Percentiles rank a stretch among this genome's conserved stretches.
Evolutionary conservation across 2,113 vertebrate species (phyloP).

Genomic region (Chitala chitala): DNA sequence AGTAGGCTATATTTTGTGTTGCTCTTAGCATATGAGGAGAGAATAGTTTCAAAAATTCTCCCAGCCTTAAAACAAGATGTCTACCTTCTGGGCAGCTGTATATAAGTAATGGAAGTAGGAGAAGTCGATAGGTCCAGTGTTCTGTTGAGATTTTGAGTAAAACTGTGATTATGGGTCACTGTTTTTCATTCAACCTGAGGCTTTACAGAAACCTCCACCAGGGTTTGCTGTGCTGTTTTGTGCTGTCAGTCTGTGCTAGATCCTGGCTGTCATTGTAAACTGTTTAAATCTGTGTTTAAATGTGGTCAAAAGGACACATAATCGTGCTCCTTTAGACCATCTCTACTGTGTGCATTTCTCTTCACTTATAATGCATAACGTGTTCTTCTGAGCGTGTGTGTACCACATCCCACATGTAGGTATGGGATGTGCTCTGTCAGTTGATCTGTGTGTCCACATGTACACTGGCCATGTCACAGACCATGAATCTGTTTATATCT

Average conservation of each 20-base stretch:
- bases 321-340: neutral
- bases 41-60: too few species aligned
- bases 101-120: too few species aligned
- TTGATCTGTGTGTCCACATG: slow-evolving; percentile 6
- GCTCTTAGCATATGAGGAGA: too few species aligned
- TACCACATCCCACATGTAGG: neutral
- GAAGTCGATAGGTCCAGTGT: too few species aligned
- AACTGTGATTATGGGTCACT: neutral
- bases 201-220: neutral
- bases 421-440: neutral
- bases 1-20: too few species aligned
- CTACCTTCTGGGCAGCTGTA: too few species aligned
- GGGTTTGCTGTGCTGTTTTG: slow-evolving; percentile 43
- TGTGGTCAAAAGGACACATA: slow-evolving; percentile 33
- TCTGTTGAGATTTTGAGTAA: neutral
- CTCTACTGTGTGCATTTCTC: slow-evolving; percentile 3
- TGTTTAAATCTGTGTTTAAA: slow-evolving; percentile 17
- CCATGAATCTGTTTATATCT: slow-evolving; percentile 17
- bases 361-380: neutral
- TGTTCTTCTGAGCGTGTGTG: neutral
- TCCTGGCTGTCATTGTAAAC: slow-evolving; percentile 9
- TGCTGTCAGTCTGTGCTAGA: slow-evolving; percentile 28
- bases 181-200: slow-evolving; percentile 6
- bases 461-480: neutral
- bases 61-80: too few species aligned